Base-by-base conservation (phyloP, 2,888 invertebrate genomes). In the Drosophila pseudotakahashii region DNA sequence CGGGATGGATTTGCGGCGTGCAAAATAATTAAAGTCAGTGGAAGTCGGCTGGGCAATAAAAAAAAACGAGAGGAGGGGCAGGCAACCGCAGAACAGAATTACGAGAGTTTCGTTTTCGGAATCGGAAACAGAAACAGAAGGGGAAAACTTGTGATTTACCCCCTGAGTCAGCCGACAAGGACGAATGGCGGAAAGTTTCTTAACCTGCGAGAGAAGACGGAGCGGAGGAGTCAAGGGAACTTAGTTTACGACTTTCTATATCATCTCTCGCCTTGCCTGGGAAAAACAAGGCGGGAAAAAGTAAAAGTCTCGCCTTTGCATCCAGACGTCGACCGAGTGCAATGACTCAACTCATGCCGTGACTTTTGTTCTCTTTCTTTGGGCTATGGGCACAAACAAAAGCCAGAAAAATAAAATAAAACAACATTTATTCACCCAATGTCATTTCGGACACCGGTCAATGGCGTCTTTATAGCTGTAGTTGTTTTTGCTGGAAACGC, bases 361-460 rank as follows among this genome's bases (percentile, higher is more conserved):
- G 82, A 88, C 89, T 88, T 81, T 83, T 83, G 88, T 88, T 89
- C 88, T 89, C 89, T 83, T 89, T 88, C 82, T 81, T 89, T 78
- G 57, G 64, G 69, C 69, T 84, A 81, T 78, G 39, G 57, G 68
- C 50, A 42, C 36, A 55, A 64, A 66, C 36, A 34, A 55, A 47
- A 63, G 66, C n/a, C 51, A 42, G 30, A 50, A 9, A 16, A 67
- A 67, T 51, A 51, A 74, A 73, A 66, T 32, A 66, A 26, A 50
- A 50, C 34, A 42, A 63, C 50, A 71, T 48, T 78, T 68, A 68
- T 71, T 62, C 58, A 69, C 75, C 75, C 82, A 83, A 83, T 83
- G 82, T 78, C 82, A 89, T 59, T 66, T 53, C 77, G 85, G 79
- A 76, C 89, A 81, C 68, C 89, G 82, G 89, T 82, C 82, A 82